These are phyloP conservation scores for Apogon talboti DNA, from an alignment of 2,797 vertebrate genomes.

Conservation along the genomic window DNA sequence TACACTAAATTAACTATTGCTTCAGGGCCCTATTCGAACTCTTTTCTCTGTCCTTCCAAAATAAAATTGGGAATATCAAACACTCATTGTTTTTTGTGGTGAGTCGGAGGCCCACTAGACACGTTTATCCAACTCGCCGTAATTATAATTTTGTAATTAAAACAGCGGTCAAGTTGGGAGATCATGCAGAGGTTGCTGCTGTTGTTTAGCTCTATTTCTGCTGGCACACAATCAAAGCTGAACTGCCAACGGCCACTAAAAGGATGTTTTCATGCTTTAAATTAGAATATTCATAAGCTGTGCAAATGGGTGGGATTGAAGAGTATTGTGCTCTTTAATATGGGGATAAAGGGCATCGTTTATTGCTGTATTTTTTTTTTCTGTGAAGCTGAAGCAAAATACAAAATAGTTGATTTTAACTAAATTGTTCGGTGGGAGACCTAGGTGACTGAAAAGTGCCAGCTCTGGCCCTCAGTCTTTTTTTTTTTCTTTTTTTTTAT, in stretches of 20 bases:
- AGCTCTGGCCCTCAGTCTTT: conserved; percentile 18
- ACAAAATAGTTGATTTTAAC: conserved; percentile 33
- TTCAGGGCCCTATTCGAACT: conserved; percentile 45
- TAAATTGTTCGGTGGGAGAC: conserved; percentile 51
- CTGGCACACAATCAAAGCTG: conserved; percentile 59
- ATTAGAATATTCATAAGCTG: conserved; percentile 75
- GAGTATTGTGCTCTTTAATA: conserved; percentile 57
- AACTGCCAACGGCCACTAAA: conserved; percentile 65
- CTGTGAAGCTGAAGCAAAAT: conserved; percentile 48
- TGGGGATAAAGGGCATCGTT: conserved; percentile 65
- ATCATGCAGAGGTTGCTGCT: conserved; percentile 66
- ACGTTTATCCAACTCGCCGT: conserved; percentile 58
- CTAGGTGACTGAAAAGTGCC: conserved; percentile 37
- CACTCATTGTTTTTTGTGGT: conserved; percentile 12
- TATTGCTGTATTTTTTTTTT: conserved; percentile 51
- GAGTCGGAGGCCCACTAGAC: conserved; percentile 43
- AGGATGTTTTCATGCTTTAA: conserved; percentile 72
- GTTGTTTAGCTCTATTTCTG: conserved; percentile 66
- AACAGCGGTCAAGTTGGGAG: conserved; percentile 73
- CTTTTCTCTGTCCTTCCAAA: conserved; percentile 35
- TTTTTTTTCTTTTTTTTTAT: background rate
- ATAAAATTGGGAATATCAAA: conserved; percentile 40
- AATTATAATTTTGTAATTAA: conserved; percentile 77
- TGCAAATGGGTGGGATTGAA: conserved; percentile 62
- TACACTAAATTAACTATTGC: conserved; percentile 69